A percentile compares a stretch with the other conserved stretches of the same genome.
Evolutionary conservation across 2,888 invertebrate species (phyloP).

Genomic region (Dicycla oo): DNA sequence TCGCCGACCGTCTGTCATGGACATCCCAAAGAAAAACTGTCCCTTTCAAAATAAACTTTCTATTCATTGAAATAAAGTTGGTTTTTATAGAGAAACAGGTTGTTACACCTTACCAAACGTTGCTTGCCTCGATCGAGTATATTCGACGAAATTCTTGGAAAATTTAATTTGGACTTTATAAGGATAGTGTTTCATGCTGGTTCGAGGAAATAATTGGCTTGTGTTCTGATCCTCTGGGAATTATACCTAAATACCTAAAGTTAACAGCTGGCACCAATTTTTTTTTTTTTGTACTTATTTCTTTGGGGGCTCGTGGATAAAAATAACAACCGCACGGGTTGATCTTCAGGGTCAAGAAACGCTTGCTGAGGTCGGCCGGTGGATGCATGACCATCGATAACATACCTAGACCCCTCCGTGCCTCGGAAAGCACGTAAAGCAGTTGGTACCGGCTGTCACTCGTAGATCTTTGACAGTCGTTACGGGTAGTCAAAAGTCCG

Average conservation of each 20-base stretch:
- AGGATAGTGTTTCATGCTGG: slow-evolving; percentile 36
- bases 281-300: background rate
- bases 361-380: background rate
- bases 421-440: background rate
- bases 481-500: background rate
- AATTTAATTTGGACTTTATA: slow-evolving; percentile 53
- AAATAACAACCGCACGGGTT: too few relatives aligned
- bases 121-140: slow-evolving; percentile 28
- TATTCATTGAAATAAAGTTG: background rate
- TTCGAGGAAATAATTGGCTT: background rate
- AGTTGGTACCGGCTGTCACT: background rate
- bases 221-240: background rate
- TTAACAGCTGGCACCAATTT: background rate
- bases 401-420: background rate
- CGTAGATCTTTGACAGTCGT: background rate
- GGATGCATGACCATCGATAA: background rate
- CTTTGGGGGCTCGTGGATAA: too few relatives aligned
- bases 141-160: slow-evolving; percentile 48
- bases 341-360: background rate
- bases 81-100: background rate
- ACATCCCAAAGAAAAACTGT: background rate
- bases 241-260: background rate
- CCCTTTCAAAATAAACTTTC: slow-evolving; percentile 32
- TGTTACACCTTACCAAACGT: slow-evolving; percentile 31
- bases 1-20: slow-evolving; percentile 49